Evolutionary conservation across 2,797 vertebrate genomes (phyloP), one percentile per base, ranked within the genome.

Genomic region (Decapterus maruadsi): DNA sequence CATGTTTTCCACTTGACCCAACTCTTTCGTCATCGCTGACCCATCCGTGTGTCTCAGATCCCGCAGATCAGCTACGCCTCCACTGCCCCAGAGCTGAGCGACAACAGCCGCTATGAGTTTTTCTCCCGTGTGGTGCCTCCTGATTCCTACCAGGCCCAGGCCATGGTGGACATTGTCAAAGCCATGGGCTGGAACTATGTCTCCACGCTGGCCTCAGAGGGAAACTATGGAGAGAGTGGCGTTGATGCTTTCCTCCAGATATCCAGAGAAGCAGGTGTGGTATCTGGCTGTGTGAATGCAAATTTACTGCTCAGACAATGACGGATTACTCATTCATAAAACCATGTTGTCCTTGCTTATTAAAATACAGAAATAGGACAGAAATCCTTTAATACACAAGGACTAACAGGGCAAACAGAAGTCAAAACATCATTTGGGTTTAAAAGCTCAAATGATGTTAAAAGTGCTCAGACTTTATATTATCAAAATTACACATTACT

Each of bases 61-160:
- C 97, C 97, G 1, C 97, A 98, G 94, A 97, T 98, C 93, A 98
- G 97, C 90, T 98, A 98, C 0, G 97, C 97, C 54, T 98, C 97
- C 81, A 98, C 97, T 0, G 97, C 97, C 4, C 97, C 97, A 0
- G 97, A 98, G 92, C 96, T 98, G 75, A 97, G 96, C 0, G 97
- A 98, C 92, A 96, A 96, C 22, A 97, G 95, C 11, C 96, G 97
- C 36, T 98, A 97, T 0, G 96, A 97, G 85, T 98, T 96, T 93
- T 98, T 98, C 94, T 98, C 97, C 4, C 95, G 97, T 0, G 97
- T 98, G 88, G 97, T 98, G 58, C 97, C 97, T 0, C 97, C 97
- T 0, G 97, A 98, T 85, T 98, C 97, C 65, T 97, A 97, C 90
- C 97, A 98, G 93, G 97, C 97, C 1, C 96, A 97, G 91, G 96